Base-by-base conservation (phyloP, 2,797 vertebrate genomes). In the Arrhamphus sclerolepis region DNA sequence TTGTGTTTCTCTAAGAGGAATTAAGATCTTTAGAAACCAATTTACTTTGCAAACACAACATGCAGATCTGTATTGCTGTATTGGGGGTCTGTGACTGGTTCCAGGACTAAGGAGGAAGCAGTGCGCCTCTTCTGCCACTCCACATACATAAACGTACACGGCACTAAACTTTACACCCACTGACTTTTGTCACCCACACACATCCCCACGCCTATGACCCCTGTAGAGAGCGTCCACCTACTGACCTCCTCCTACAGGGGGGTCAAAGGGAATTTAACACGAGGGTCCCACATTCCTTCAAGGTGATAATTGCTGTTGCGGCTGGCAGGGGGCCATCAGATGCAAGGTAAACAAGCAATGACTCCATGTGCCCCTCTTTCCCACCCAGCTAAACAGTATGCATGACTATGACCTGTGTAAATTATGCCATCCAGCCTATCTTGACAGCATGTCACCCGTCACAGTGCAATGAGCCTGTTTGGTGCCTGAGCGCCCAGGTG, bases 291-390 rank as follows among this genome's bases (percentile, higher is more conserved):
- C 92, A 92, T 95, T 94, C 93, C 92, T 92, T 86, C 58, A 79
- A 93, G 93, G 93, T 94, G 94, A 93, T 92, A 94, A 95, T 93
- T 89, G 85, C 91, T 81, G 82, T 80, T 89, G 89, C 83, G 90
- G 93, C 87, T 91, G 72, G 87, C 90, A 71, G 92, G 93, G 92
- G 93, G 91, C 84, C 87, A 66, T 51, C 89, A 89, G 83, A 89
- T 72, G 51, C 87, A 89, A 82, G 75, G 89, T 92, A 94, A 94
- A 92, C 92, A 92, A 86, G 83, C 70, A 61, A 58, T 50, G 87
- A 75, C 69, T 82, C 58, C 56, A 51, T 61, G 55, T 55, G 24
- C 71, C 46, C 24, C 58, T 56, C 64, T 38, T 63, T 73, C 77
- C 72, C 83, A 78, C 78, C 72, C 68, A n/a, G 46, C 61, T 84